Evolutionary conservation across 1,140 invertebrate genomes (phyloP).

Genomic region (Chelonus insularis): DNA sequence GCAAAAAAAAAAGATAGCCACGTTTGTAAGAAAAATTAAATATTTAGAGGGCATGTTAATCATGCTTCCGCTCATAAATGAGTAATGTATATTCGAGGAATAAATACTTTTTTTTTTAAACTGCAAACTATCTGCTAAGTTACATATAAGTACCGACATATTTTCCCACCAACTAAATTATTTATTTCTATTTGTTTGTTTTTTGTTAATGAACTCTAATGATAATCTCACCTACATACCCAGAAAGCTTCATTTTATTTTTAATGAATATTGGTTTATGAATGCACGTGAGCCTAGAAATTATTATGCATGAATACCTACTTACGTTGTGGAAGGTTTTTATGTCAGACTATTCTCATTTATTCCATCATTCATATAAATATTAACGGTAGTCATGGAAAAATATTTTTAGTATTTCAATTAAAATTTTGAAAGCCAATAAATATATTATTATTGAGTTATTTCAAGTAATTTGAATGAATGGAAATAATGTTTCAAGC

Average conservation of each 20-base stretch:
- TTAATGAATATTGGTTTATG: not conserved
- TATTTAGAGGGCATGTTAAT: slow-evolving; percentile 45
- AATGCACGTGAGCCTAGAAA: too few relatives aligned
- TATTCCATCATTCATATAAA: too few relatives aligned
- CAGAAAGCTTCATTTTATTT: not conserved
- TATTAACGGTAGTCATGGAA: too few relatives aligned
- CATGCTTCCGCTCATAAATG: slow-evolving; percentile 55
- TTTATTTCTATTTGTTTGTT: not conserved
- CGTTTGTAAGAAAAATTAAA: slow-evolving; percentile 25
- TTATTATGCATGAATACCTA: too few relatives aligned
- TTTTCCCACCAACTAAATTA: slow-evolving; percentile 4
- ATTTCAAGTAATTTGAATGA: too few relatives aligned
- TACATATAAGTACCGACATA: not conserved
- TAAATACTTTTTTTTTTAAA: not conserved
- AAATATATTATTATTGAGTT: too few relatives aligned
- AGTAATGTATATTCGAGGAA: slow-evolving; percentile 20
- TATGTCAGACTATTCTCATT: too few relatives aligned
- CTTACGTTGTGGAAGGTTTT: too few relatives aligned
- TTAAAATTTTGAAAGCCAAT: too few relatives aligned
- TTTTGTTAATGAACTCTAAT: not conserved
- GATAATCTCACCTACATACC: not conserved
- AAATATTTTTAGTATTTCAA: too few relatives aligned
- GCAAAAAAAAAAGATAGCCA: slow-evolving; percentile 5
- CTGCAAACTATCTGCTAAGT: too few relatives aligned
- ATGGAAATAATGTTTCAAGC: too few relatives aligned